A percentile compares a stretch with the other conserved stretches of the same genome.
Conservation (phyloP, 2,113 vertebrate genomes). For the Thymallus thymallus region DNA sequence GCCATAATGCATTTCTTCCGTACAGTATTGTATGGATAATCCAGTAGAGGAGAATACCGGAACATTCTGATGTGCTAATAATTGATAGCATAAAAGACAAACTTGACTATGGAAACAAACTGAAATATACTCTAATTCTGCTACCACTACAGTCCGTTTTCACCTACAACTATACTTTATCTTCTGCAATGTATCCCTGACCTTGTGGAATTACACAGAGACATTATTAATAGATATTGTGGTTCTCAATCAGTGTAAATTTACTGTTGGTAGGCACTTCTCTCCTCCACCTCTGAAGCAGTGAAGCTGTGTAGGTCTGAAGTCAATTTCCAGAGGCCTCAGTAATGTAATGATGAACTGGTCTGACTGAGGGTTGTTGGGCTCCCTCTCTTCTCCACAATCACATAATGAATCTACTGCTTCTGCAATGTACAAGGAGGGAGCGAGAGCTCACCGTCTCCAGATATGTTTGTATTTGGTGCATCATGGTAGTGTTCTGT, state of each 20-base stretch:
- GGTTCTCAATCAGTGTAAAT: conserved; percentile 51
- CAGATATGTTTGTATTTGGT: conserved; percentile 64
- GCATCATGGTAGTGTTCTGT: conserved; percentile 62
- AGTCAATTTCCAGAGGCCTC: conserved; percentile 65
- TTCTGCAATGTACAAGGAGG: conserved; percentile 36
- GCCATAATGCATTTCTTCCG: not conserved
- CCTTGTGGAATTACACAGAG: not conserved
- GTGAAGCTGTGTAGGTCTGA: conserved; percentile 39
- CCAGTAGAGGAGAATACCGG: not conserved
- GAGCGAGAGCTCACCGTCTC: conserved; percentile 52
- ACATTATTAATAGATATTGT: conserved; percentile 33
- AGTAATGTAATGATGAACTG: conserved; percentile 70
- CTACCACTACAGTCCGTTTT: not conserved
- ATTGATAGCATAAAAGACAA: too few species aligned
- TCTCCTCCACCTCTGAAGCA: not conserved
- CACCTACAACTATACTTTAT: not conserved
- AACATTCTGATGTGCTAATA: too few species aligned
- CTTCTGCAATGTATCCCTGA: not conserved
- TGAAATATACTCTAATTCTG: not conserved
- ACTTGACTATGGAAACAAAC: too few species aligned
- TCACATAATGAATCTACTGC: conserved; percentile 72
- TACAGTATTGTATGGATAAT: not conserved
- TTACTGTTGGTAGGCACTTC: conserved; percentile 10
- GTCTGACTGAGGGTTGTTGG: conserved; percentile 33
- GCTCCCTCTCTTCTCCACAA: conserved; percentile 44